Evolutionary conservation across 2,888 invertebrate species (phyloP).

Genomic region (Cantharis flavilabris): DNA sequence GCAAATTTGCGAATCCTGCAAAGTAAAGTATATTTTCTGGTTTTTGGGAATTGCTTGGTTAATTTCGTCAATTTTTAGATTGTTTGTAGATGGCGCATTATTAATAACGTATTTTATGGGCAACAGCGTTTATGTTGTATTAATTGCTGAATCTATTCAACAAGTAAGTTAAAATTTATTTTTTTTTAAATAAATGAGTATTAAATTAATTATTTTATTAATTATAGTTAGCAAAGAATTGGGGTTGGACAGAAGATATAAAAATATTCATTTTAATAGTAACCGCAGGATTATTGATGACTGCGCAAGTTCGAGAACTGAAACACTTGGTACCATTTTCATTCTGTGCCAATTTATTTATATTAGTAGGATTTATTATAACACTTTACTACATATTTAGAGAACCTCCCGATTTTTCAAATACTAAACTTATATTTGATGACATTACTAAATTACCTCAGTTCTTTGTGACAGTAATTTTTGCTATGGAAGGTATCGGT

Average conservation of each 20-base stretch:
- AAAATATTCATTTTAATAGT: slow-evolving; percentile 63
- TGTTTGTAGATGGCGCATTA: slow-evolving; percentile 62
- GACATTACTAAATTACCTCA: slow-evolving; percentile 71
- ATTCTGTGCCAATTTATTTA: slow-evolving; percentile 80
- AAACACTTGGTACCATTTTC: slow-evolving; percentile 89
- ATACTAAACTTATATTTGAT: slow-evolving; percentile 59
- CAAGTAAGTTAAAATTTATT: slow-evolving; percentile 56
- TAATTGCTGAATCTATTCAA: slow-evolving; percentile 71
- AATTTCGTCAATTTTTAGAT: background rate
- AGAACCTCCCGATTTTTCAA: slow-evolving; percentile 55
- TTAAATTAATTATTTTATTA: too few relatives aligned
- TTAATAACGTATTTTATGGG: slow-evolving; percentile 73
- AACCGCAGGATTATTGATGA: slow-evolving; percentile 70
- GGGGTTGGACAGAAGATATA: background rate
- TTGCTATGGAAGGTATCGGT: slow-evolving; percentile 96
- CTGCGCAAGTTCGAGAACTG: slow-evolving; percentile 76
- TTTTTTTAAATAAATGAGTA: background rate
- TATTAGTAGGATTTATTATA: slow-evolving; percentile 73
- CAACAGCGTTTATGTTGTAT: slow-evolving; percentile 76
- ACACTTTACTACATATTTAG: slow-evolving; percentile 83
- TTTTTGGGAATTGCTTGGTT: background rate
- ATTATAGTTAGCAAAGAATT: background rate
- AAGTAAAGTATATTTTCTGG: slow-evolving; percentile 58
- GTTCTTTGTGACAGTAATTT: slow-evolving; percentile 94
- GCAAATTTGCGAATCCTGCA: slow-evolving; percentile 66